Base-by-base conservation (phyloP, 1,140 invertebrate genomes). In the Tetragnatha versicolor region DNA sequence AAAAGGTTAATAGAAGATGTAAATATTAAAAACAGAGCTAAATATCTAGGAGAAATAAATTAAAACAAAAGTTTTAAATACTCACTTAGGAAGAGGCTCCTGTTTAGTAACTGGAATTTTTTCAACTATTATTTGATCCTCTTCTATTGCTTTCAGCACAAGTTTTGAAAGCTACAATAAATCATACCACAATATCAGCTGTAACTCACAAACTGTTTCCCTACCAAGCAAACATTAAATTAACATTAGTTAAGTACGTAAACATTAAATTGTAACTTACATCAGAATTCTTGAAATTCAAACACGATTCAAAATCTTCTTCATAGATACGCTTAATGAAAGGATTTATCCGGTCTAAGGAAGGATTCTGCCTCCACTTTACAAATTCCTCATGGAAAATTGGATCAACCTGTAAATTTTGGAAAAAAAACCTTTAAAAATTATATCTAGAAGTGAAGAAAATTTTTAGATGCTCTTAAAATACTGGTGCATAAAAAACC, bases 231-330 rank as follows among this genome's bases (percentile, higher is more conserved):
- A 42, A 42, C 7, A 42, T 0, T 17, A 10, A 10, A 10, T 17
- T 14, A 55, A 53, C 14, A 14, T 4, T 10, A 29, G 27, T 55
- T 12, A 25, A 3, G 5, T 17, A 10, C 12, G 17, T 7, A 4
- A 20, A 10, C 7, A 55, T 14, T 22, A n/a, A 61, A 4, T 12
- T 61, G 14, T 20, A 20, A 55, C 47, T 88, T 45, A 94, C 86
- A 82, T 87, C 86, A 29, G 84, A 84, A 85, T 93, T 93, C 25
- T 88, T 88, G 85, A 94, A 94, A 73, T 89, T 88, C 37, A 94
- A 86, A 84, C 92, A 93, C 9, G 92, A 89, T 66, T 90, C 87
- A 49, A 94, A 92, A 83, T 95, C 93, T 86, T 95, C 93, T 9
- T 85, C 84, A 82, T 92, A 91, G 20, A 94, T 88, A 80, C 92